Conservation (phyloP, 2,797 vertebrate genomes). For the Lophius americanus region DNA sequence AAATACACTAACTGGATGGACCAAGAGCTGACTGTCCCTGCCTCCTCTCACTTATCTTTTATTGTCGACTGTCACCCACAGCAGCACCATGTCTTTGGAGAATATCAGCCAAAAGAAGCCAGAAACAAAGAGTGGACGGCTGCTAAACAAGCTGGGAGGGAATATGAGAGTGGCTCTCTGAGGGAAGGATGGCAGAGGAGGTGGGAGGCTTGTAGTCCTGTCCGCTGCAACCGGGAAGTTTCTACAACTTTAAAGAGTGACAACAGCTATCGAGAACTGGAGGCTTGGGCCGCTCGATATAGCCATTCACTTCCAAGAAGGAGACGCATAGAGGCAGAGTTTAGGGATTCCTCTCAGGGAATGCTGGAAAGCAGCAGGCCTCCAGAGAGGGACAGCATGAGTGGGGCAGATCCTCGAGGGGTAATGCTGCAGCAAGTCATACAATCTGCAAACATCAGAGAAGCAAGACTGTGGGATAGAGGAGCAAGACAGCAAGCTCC, state of each 20-base stretch:
- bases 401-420: slow-evolving; percentile 40
- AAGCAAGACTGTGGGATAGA: slow-evolving; percentile 58
- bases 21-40: slow-evolving; percentile 28
- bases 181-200: slow-evolving; percentile 68
- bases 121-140: slow-evolving; percentile 67
- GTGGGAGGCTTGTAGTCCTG: slow-evolving; percentile 63
- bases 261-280: slow-evolving; percentile 75
- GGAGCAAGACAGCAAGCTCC: slow-evolving; percentile 39
- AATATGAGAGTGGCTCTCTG: slow-evolving; percentile 61
- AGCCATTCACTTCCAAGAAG: slow-evolving; percentile 77
- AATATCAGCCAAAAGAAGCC: slow-evolving; percentile 52
- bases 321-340: slow-evolving; percentile 67
- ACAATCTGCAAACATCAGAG: slow-evolving; percentile 53
- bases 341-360: slow-evolving; percentile 57
- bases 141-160: slow-evolving; percentile 51
- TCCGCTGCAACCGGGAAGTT: slow-evolving; percentile 57
- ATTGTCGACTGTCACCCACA: slow-evolving; percentile 52
- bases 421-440: slow-evolving; percentile 46
- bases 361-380: slow-evolving; percentile 43
- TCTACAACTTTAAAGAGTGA: slow-evolving; percentile 56
- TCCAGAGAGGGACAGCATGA: slow-evolving; percentile 49
- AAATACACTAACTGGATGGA: slow-evolving; percentile 69
- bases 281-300: slow-evolving; percentile 77
- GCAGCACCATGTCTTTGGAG: slow-evolving; percentile 50
- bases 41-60: slow-evolving; percentile 65